Evolutionary conservation across 2,113 vertebrate species (phyloP).

Genomic region (Opisthocomus hoazin): DNA sequence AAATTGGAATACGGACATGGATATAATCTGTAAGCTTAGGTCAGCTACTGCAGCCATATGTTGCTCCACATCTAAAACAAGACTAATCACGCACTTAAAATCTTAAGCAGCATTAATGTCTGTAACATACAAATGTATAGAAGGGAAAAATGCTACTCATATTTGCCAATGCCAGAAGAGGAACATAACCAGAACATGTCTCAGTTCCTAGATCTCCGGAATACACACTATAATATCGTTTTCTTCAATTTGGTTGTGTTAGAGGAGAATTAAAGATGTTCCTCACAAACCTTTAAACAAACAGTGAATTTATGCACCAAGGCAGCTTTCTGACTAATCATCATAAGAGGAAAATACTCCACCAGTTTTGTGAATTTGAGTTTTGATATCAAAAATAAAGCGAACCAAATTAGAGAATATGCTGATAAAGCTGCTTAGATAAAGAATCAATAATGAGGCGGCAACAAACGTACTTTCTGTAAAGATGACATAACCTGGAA

Average conservation of each 20-base stretch:
- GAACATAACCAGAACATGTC: not conserved
- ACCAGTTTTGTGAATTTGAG: not conserved
- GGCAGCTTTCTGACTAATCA: not conserved
- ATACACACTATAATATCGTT: not conserved
- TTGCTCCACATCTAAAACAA: not conserved
- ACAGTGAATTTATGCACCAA: not conserved
- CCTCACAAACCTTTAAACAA: not conserved
- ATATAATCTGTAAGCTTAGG: not conserved
- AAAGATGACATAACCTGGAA: not conserved
- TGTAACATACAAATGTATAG: not conserved
- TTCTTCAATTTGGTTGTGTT: not conserved
- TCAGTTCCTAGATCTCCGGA: not conserved
- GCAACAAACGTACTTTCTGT: not conserved
- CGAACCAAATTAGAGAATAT: not conserved
- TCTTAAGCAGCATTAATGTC: not conserved
- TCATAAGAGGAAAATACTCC: not conserved
- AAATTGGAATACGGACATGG: not conserved
- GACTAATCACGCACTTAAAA: not conserved
- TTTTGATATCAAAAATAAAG: not conserved
- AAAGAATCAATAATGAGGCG: not conserved
- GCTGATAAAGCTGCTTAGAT: not conserved
- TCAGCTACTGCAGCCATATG: not conserved
- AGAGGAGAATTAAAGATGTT: not conserved
- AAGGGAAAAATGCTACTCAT: not conserved
- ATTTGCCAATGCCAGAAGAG: not conserved